Evolutionary conservation across 2,797 vertebrate genomes (phyloP).

Genomic region (Saxicola maurus): DNA sequence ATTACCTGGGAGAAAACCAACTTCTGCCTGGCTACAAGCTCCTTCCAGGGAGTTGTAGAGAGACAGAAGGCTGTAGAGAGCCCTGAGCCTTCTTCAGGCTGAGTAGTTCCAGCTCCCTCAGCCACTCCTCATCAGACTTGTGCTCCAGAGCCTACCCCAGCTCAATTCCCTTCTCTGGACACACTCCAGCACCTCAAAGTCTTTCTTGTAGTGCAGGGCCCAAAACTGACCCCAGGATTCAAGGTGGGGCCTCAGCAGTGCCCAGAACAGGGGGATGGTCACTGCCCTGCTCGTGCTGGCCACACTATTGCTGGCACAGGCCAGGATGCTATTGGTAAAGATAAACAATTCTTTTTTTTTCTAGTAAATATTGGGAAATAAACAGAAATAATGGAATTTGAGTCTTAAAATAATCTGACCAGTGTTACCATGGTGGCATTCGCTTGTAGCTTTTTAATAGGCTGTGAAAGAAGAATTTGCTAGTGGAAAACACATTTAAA

Average conservation of each 20-base stretch:
- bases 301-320: background rate
- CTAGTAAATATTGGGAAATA: background rate
- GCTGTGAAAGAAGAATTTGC: background rate
- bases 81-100: background rate
- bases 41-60: background rate
- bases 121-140: accelerated
- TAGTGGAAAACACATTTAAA: background rate
- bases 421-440: background rate
- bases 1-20: background rate
- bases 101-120: background rate
- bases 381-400: background rate
- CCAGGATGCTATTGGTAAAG: background rate
- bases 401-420: background rate
- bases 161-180: background rate
- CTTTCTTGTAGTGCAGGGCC: background rate
- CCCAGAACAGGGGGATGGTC: background rate
- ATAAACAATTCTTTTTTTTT: background rate
- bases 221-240: background rate
- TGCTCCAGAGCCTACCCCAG: background rate
- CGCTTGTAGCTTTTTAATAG: background rate
- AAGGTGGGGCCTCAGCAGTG: background rate
- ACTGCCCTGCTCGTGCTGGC: background rate
- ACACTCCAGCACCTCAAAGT: background rate
- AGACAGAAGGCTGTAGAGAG: background rate
- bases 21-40: background rate